phyloP scores from a whole-genome alignment of 2,113 vertebrate species.

The Callospermophilus lateralis region DNA sequence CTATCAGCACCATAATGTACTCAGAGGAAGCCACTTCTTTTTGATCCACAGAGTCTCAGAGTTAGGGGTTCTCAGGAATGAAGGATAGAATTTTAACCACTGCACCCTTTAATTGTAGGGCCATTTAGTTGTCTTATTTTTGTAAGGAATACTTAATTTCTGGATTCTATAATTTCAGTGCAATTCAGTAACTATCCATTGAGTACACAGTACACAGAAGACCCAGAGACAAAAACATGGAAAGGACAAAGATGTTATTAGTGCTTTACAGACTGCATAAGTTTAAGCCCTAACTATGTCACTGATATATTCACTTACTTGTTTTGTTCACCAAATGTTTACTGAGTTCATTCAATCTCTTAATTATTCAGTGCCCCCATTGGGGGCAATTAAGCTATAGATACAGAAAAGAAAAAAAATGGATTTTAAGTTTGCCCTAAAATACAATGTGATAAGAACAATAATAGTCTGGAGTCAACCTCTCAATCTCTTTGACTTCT shows the following conservation, averaged over 20 bases:
- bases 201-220: background rate
- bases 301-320: too few species aligned
- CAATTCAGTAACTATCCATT: background rate
- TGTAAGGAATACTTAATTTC: background rate
- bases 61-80: background rate
- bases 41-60: background rate
- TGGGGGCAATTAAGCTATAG: background rate
- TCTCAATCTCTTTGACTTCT: background rate
- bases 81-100: background rate
- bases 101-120: background rate
- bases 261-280: background rate
- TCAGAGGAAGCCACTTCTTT: background rate
- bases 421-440: background rate
- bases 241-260: background rate
- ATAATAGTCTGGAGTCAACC: background rate
- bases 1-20: background rate
- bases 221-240: background rate
- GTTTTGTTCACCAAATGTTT: background rate
- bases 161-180: background rate
- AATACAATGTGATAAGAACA: background rate
- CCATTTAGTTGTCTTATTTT: background rate
- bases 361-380: background rate
- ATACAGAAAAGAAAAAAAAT: background rate
- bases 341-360: conserved; percentile 3
- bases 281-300: background rate